A percentile compares a stretch with the other conserved stretches of the same genome.
These are phyloP conservation scores for Jordanella pulchra DNA, from an alignment of 2,797 vertebrate genomes.

Conservation along the genomic window DNA sequence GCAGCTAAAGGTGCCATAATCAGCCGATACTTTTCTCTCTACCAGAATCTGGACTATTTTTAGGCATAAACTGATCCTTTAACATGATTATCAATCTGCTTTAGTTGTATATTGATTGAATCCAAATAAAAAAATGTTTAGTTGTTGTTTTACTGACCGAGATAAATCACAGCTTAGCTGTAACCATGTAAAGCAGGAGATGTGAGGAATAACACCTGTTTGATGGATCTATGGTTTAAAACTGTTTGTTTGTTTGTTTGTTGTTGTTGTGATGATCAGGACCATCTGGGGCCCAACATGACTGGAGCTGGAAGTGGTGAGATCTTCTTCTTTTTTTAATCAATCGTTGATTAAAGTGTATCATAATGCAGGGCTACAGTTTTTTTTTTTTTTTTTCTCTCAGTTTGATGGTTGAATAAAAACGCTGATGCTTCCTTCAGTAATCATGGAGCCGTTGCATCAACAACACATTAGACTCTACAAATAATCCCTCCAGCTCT, in stretches of 20 bases:
- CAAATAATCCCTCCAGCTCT: no score
- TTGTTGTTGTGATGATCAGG: constrained; percentile 49
- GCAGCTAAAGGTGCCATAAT: no score
- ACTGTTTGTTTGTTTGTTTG: background rate
- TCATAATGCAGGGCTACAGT: background rate
- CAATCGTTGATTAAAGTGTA: background rate
- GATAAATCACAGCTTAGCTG: background rate
- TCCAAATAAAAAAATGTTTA: background rate
- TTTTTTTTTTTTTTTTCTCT: background rate
- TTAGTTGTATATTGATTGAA: background rate
- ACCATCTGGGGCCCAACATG: constrained; percentile 62
- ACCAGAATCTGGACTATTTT: background rate
- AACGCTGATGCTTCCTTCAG: background rate
- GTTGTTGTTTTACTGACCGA: background rate
- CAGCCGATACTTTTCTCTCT: no score
- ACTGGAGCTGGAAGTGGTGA: constrained; percentile 75
- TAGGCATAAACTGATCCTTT: background rate
- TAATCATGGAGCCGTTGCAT: background rate
- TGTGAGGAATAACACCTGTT: background rate
- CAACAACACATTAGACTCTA: no score
- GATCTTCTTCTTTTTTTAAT: background rate
- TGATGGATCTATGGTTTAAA: background rate
- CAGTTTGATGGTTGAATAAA: background rate
- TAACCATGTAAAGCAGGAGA: background rate
- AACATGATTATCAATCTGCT: background rate